These are phyloP conservation scores for Lepilemur septentrionalis DNA, from an alignment of 2,797 vertebrate species.

Conservation along the genomic window DNA sequence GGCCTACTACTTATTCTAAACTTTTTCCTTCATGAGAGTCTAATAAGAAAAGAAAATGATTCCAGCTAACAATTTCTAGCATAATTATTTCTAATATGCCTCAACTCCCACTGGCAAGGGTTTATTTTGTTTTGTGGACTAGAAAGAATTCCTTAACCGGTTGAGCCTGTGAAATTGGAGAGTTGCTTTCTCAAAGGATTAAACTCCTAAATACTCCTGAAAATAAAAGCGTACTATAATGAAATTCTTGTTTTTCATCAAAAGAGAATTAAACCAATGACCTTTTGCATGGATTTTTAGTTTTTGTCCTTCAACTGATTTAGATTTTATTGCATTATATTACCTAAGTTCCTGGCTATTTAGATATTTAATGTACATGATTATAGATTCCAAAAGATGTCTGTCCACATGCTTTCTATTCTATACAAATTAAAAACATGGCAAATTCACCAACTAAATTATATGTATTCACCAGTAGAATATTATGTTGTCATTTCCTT, in stretches of 20 bases:
- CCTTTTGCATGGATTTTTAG: neutral
- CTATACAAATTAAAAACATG: neutral
- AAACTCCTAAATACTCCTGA: neutral
- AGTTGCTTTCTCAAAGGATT: conserved; percentile 43
- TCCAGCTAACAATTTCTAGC: neutral
- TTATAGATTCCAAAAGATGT: neutral
- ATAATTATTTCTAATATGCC: neutral
- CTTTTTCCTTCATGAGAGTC: neutral
- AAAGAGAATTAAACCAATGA: conserved; percentile 59
- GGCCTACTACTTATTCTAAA: neutral
- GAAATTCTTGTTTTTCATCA: conserved; percentile 63
- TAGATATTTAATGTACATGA: neutral
- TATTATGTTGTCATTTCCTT: neutral
- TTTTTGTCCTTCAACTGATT: neutral
- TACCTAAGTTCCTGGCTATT: neutral
- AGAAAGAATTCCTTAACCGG: conserved; percentile 3
- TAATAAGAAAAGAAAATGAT: neutral
- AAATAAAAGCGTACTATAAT: neutral
- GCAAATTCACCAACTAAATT: neutral
- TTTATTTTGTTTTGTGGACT: neutral
- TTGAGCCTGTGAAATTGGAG: conserved; percentile 31
- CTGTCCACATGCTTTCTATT: neutral
- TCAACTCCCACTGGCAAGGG: neutral
- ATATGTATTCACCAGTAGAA: neutral
- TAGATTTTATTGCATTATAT: neutral